A percentile compares a stretch with the other conserved stretches of the same genome.
Evolutionary conservation across 1,140 invertebrate species (phyloP).

Genomic region (Portunus trituberculatus): DNA sequence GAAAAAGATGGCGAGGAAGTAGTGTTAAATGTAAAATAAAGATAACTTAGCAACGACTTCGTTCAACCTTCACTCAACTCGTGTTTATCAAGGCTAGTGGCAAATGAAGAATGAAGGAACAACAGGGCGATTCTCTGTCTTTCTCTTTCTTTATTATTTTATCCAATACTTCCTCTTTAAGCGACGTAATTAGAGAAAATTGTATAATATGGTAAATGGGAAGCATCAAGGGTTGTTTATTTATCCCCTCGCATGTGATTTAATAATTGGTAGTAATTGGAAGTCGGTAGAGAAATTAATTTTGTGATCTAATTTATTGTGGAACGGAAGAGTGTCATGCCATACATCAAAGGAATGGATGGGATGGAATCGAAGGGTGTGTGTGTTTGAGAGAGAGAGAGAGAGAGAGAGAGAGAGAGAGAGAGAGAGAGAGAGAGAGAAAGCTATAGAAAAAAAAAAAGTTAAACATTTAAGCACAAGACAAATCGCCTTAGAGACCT

Average conservation of each 20-base stretch:
- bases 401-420: background rate
- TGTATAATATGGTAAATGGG: constrained; percentile 23
- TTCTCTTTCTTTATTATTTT: background rate
- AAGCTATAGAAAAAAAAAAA: background rate
- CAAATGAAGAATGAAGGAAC: background rate
- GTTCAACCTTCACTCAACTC: background rate
- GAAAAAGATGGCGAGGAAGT: no score
- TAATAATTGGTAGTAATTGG: constrained; percentile 1
- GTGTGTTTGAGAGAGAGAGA: no score
- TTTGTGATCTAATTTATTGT: constrained; percentile 4
- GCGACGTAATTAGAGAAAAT: background rate
- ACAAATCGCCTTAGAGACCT: background rate
- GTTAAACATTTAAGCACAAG: background rate
- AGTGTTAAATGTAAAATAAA: no score
- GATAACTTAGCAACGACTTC: no score
- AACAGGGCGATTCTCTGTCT: background rate
- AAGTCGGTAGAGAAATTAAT: background rate
- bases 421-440: background rate
- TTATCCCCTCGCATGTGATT: background rate
- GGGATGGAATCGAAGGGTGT: background rate
- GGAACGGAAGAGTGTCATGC: constrained; percentile 7
- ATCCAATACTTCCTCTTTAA: background rate
- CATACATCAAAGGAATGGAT: background rate
- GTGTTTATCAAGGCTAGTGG: background rate
- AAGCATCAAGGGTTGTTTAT: constrained; percentile 12